These are phyloP conservation scores for Pseudomyrmex gracilis DNA, from an alignment of 1,140 invertebrate species.

Conservation along the genomic window DNA sequence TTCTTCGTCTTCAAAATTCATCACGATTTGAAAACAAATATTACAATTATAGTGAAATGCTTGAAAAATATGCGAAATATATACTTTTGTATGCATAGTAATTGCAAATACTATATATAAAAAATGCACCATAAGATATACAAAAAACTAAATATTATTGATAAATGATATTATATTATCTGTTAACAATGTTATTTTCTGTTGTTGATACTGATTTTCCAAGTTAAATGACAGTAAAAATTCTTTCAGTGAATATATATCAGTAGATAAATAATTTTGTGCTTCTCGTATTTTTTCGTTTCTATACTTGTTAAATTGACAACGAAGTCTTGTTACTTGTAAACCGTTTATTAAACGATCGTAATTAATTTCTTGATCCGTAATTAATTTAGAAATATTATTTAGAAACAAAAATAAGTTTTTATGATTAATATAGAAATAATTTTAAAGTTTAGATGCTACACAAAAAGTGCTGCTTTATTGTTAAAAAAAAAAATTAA, in stretches of 20 bases:
- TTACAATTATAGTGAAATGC: too few relatives aligned
- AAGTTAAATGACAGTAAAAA: not conserved
- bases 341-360: constrained; percentile 4
- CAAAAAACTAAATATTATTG: not conserved
- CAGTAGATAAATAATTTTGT: constrained; percentile 26
- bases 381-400: constrained; percentile 1
- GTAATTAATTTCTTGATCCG: constrained; percentile 4
- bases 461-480: too few relatives aligned
- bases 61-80: too few relatives aligned
- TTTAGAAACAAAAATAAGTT: not conserved
- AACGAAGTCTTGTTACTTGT: constrained; percentile 12
- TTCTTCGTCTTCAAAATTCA: constrained; percentile 5
- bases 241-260: constrained; percentile 9
- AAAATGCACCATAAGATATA: not conserved
- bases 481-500: too few relatives aligned
- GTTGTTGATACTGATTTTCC: not conserved
- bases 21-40: not conserved
- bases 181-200: not conserved
- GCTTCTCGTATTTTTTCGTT: constrained; percentile 12
- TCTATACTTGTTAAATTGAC: not conserved
- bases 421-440: too few relatives aligned
- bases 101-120: not conserved
- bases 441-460: too few relatives aligned
- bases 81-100: too few relatives aligned
- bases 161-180: not conserved